Conservation (phyloP, 2,797 vertebrate genomes). For the Steatocranus sp. region DNA sequence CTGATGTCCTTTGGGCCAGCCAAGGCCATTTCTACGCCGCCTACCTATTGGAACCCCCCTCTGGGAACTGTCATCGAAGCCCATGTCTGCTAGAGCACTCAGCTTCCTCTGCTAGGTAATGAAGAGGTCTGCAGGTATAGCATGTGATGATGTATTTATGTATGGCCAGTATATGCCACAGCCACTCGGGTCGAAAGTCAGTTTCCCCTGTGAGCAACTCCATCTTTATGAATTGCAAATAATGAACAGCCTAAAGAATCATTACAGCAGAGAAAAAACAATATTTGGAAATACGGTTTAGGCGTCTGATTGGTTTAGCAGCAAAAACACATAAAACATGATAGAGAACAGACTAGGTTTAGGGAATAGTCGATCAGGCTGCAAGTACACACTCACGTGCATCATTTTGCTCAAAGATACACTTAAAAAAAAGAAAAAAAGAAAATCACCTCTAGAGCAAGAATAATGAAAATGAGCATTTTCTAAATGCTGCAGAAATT, state of each 20-base stretch:
- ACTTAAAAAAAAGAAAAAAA: neutral
- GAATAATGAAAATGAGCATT: conserved; percentile 49
- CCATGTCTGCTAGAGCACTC: conserved; percentile 62
- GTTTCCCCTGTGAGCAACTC: conserved; percentile 42
- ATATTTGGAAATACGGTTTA: conserved; percentile 56
- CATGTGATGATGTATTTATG: conserved; percentile 70
- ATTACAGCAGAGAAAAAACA: conserved; percentile 57
- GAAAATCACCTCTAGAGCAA: conserved; percentile 37
- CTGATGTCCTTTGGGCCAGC: conserved; percentile 48
- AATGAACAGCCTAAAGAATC: conserved; percentile 66
- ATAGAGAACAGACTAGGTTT: conserved; percentile 51
- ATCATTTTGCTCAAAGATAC: conserved; percentile 2
- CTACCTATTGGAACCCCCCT: conserved; percentile 52
- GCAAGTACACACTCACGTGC: neutral
- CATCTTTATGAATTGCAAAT: conserved; percentile 67
- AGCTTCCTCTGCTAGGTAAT: conserved; percentile 33
- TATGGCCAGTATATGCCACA: conserved; percentile 35
- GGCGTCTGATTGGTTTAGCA: conserved; percentile 68
- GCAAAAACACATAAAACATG: conserved; percentile 57
- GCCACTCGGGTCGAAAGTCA: conserved; percentile 41
- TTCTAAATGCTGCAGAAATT: conserved; percentile 51
- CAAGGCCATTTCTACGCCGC: conserved; percentile 60
- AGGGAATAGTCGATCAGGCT: conserved; percentile 39
- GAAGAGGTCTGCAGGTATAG: conserved; percentile 57
- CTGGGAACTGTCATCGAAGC: conserved; percentile 58